Evolutionary conservation across 2,888 invertebrate species (phyloP).

Genomic region (Thecophora atra): DNA sequence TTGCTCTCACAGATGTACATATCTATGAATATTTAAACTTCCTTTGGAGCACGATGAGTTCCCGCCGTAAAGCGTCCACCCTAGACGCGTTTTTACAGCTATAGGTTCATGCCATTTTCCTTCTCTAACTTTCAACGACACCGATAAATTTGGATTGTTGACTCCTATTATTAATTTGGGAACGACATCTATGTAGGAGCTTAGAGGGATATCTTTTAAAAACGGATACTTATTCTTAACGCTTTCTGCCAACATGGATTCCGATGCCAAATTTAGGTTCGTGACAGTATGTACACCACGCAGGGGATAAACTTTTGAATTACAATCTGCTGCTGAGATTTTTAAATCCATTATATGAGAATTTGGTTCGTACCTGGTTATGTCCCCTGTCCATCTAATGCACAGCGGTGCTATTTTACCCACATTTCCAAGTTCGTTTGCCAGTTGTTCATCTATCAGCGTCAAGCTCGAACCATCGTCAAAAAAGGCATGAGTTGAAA

Average conservation of each 20-base stretch:
- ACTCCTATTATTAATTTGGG: conserved; percentile 37
- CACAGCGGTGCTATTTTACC: conserved; percentile 21
- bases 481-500: conserved; percentile 26
- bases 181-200: conserved; percentile 19
- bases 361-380: not conserved
- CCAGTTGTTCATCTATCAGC: conserved; percentile 32
- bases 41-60: not conserved
- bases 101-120: conserved; percentile 33
- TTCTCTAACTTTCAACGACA: conserved; percentile 25
- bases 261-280: conserved; percentile 17
- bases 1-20: not conserved
- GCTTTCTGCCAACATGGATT: conserved; percentile 19
- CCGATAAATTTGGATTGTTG: conserved; percentile 36
- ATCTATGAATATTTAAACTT: not conserved
- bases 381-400: conserved; percentile 35
- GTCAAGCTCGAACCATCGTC: conserved; percentile 36
- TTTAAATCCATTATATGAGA: conserved; percentile 26
- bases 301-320: not conserved
- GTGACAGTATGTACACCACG: not conserved
- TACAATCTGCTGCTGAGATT: conserved; percentile 19
- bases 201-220: conserved; percentile 30
- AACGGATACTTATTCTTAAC: conserved; percentile 32
- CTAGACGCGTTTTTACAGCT: not conserved
- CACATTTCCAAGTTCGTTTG: no score
- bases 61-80: not conserved